Evolutionary conservation across 2,888 invertebrate genomes (phyloP).

Genomic region (Abrostola tripartita): DNA sequence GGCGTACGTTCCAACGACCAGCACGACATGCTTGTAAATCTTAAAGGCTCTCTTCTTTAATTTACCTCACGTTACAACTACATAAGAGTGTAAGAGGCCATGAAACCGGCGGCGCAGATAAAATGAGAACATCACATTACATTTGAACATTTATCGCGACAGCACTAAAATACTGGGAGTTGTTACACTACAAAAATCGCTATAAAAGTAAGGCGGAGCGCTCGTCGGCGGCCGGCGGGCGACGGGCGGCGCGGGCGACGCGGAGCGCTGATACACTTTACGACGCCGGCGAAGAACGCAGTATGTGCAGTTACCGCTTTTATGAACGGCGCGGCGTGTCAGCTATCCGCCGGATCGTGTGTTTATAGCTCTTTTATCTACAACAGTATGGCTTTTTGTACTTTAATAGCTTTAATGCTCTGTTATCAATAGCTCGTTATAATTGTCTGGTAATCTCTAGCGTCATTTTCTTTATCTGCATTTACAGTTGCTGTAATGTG

Average conservation of each 20-base stretch:
- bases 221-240: slow-evolving; percentile 34
- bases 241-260: slow-evolving; percentile 32
- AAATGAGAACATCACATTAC: slow-evolving; percentile 25
- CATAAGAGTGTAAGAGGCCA: slow-evolving; percentile 5
- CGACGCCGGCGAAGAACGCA: slow-evolving; percentile 26
- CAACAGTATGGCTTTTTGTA: slow-evolving; percentile 53
- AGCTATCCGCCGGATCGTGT: slow-evolving; percentile 51
- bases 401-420: slow-evolving; percentile 23
- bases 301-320: slow-evolving; percentile 33
- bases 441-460: slow-evolving; percentile 32
- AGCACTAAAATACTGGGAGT: slow-evolving; percentile 44
- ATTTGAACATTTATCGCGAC: slow-evolving; percentile 42
- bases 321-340: slow-evolving; percentile 49
- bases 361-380: slow-evolving; percentile 56
- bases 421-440: slow-evolving; percentile 44
- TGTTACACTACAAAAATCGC: slow-evolving; percentile 44
- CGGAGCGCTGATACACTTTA: slow-evolving; percentile 50
- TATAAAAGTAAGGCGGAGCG: slow-evolving; percentile 50
- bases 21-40: background rate
- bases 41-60: background rate
- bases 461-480: background rate
- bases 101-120: slow-evolving; percentile 14
- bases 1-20: background rate
- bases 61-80: slow-evolving; percentile 1
- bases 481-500: background rate